Conservation (phyloP, 2,113 vertebrate species). For the Mohoua ochrocephala region DNA sequence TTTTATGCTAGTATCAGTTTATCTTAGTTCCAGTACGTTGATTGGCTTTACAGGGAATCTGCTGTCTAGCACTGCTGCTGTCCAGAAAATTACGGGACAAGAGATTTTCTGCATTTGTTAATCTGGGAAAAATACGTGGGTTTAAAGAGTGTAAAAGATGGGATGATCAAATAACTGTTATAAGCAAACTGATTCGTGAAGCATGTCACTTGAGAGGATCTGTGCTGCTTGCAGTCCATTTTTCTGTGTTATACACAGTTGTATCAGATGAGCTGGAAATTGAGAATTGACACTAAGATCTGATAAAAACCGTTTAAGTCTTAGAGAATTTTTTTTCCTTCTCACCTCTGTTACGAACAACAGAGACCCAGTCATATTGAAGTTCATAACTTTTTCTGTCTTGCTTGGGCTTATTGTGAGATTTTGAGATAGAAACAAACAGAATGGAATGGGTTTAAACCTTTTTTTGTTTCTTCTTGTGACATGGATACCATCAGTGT, state of each 20-base stretch:
- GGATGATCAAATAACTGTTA: neutral
- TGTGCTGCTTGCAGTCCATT: neutral
- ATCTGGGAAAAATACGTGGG: neutral
- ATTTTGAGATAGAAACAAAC: neutral
- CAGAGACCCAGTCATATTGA: neutral
- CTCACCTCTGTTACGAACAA: neutral
- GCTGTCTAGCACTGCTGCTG: neutral
- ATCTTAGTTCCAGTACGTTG: neutral
- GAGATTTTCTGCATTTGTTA: neutral
- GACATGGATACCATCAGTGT: neutral
- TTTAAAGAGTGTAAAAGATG: neutral
- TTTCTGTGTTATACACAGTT: neutral
- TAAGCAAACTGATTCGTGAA: neutral
- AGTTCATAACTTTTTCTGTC: neutral
- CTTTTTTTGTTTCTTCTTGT: neutral
- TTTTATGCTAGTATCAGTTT: neutral
- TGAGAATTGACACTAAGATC: neutral
- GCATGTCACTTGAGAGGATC: neutral
- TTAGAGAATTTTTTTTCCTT: neutral
- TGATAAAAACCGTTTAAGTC: neutral
- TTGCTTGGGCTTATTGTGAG: neutral
- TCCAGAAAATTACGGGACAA: neutral
- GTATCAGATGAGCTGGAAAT: neutral
- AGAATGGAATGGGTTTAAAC: neutral
- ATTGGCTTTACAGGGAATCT: neutral